Percentiles rank a stretch among this genome's conserved stretches.
Evolutionary conservation across 2,113 vertebrate species (phyloP).

Genomic region (Myanophis thanlyinensis): DNA sequence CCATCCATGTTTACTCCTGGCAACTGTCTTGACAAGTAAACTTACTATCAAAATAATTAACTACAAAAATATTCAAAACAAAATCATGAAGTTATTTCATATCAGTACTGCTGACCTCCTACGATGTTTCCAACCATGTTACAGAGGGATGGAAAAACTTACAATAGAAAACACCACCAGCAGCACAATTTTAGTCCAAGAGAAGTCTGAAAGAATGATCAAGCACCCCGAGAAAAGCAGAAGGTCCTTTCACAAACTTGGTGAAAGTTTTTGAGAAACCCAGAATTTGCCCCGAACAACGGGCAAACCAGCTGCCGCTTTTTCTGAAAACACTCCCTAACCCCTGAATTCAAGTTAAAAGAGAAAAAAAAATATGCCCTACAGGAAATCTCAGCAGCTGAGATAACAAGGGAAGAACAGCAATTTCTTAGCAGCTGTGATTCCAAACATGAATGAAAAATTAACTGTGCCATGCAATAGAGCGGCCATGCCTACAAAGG

Average conservation of each 20-base stretch:
- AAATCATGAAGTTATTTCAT: background rate
- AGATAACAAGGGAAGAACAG: constrained; percentile 45
- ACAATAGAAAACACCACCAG: background rate
- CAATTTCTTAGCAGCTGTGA: constrained; percentile 53
- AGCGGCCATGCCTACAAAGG: constrained; percentile 19
- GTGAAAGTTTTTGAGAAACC: background rate
- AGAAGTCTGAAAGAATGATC: background rate
- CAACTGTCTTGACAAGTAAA: background rate
- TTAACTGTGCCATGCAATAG: constrained; percentile 1
- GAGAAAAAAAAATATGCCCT: background rate
- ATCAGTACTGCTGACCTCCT: background rate
- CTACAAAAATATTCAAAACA: background rate
- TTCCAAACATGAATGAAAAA: constrained; percentile 50
- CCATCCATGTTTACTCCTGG: background rate
- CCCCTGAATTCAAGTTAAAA: background rate
- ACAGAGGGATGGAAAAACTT: background rate
- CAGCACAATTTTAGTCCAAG: background rate
- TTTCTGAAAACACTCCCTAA: background rate
- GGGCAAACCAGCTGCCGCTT: background rate
- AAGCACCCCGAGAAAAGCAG: background rate
- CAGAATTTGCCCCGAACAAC: background rate
- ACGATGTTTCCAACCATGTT: background rate
- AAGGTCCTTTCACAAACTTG: background rate
- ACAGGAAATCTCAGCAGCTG: constrained; percentile 36
- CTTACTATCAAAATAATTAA: background rate